Conservation (phyloP, 2,888 invertebrate genomes). For the Chesias legatella region DNA sequence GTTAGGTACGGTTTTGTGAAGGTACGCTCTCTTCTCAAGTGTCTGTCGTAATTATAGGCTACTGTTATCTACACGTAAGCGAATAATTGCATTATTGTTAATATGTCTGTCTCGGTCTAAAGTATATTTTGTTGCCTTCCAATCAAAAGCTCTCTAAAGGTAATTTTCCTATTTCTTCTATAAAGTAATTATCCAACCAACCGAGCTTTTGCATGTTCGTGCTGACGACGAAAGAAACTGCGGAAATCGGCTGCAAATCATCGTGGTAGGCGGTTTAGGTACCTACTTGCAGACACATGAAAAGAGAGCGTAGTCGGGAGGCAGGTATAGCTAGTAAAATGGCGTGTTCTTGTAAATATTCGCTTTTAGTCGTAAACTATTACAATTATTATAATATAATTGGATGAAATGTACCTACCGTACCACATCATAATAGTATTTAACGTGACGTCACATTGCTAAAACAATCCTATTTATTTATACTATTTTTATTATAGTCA, state of each 20-base stretch:
- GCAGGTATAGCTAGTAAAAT: slow-evolving; percentile 65
- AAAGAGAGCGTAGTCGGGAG: slow-evolving; percentile 43
- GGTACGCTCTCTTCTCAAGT: slow-evolving; percentile 15
- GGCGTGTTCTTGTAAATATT: slow-evolving; percentile 71
- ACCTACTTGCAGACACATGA: slow-evolving; percentile 16
- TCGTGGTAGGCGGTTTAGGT: too few species aligned
- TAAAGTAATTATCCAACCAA: too few species aligned
- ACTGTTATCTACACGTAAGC: too few species aligned
- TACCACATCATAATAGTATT: slow-evolving; percentile 31
- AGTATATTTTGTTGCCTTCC: too few species aligned
- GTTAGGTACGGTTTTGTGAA: slow-evolving; percentile 41
- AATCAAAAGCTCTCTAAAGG: too few species aligned
- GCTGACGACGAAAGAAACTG: too few species aligned
- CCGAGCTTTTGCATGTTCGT: too few species aligned
- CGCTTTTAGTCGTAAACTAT: slow-evolving; percentile 66
- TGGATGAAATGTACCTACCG: slow-evolving; percentile 36
- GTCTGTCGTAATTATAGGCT: slow-evolving; percentile 10
- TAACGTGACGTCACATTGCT: slow-evolving; percentile 25
- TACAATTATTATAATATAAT: slow-evolving; percentile 48
- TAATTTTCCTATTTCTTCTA: too few species aligned
- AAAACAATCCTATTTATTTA: slow-evolving; percentile 29
- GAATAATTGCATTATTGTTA: too few species aligned
- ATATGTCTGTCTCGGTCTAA: too few species aligned
- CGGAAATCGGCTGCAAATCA: too few species aligned
- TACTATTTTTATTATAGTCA: slow-evolving; percentile 17